A percentile compares a stretch with the other conserved stretches of the same genome.
Evolutionary conservation across 2,888 invertebrate genomes (phyloP).

Genomic region (Trichacis sp.): DNA sequence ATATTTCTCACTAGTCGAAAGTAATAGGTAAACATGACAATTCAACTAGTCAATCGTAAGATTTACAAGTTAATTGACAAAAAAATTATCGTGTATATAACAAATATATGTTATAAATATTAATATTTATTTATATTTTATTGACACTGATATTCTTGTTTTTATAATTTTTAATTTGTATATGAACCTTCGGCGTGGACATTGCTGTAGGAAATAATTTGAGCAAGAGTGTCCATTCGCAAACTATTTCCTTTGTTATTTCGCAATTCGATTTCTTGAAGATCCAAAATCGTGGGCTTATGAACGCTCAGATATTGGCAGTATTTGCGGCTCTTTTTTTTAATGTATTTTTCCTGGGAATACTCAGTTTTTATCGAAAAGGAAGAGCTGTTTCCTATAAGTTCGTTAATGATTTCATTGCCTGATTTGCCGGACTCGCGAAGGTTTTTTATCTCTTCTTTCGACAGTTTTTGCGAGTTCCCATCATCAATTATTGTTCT

Average conservation of each 20-base stretch:
- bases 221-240: constrained; percentile 89
- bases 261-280: constrained; percentile 89
- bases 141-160: no score
- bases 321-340: constrained; percentile 95
- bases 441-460: constrained; percentile 85
- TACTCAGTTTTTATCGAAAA: constrained; percentile 92
- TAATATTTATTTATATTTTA: no score
- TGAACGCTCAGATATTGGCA: constrained; percentile 84
- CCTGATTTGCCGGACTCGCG: constrained; percentile 83
- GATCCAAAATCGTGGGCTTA: constrained; percentile 83
- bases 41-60: no score
- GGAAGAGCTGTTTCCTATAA: constrained; percentile 92
- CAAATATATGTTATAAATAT: no score
- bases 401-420: constrained; percentile 84
- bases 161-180: no score
- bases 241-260: constrained; percentile 81
- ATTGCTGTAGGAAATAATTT: constrained; percentile 86
- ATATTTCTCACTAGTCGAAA: no score
- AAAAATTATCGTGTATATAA: no score
- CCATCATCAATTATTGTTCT: constrained; percentile 84
- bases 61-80: no score
- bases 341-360: constrained; percentile 93
- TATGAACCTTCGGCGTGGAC: constrained; percentile 81
- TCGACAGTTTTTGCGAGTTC: constrained; percentile 84
- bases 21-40: no score